Percentiles rank a stretch among this genome's conserved stretches.
These are phyloP conservation scores for Drosophila ironensis DNA, from an alignment of 1,140 invertebrate species.

Conservation along the genomic window DNA sequence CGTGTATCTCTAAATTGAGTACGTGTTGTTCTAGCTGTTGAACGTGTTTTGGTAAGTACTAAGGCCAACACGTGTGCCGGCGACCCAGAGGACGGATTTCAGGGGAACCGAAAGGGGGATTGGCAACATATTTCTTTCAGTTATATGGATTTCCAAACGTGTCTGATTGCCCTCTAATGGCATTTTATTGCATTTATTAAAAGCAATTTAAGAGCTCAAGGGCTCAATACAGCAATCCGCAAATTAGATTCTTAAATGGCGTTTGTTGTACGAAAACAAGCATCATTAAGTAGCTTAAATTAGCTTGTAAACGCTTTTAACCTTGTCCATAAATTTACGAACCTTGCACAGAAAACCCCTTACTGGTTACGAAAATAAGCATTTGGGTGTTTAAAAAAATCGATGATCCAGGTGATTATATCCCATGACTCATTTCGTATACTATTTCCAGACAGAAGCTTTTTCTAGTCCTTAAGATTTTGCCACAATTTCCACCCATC, in stretches of 20 bases:
- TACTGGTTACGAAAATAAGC: no score
- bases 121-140: constrained; percentile 73
- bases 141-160: constrained; percentile 74
- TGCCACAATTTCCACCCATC: no score
- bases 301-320: no score
- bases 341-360: no score
- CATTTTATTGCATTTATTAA: constrained; percentile 71
- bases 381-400: no score
- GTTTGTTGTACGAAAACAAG: background rate
- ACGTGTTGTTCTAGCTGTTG: constrained; percentile 72
- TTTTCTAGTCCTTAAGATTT: no score
- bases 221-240: background rate
- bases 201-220: constrained; percentile 39
- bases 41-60: constrained; percentile 74
- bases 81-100: background rate
- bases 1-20: constrained; percentile 73
- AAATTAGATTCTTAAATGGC: constrained; percentile 6
- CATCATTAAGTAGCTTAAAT: no score
- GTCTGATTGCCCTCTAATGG: constrained; percentile 72
- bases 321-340: no score
- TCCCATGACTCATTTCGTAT: no score
- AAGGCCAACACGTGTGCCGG: constrained; percentile 35
- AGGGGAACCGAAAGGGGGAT: constrained; percentile 12
- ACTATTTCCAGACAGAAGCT: no score
- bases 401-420: no score